A percentile compares a stretch with the other conserved stretches of the same genome.
Evolutionary conservation across 2,888 invertebrate species (phyloP).

Genomic region (Chloromyia formosa): DNA sequence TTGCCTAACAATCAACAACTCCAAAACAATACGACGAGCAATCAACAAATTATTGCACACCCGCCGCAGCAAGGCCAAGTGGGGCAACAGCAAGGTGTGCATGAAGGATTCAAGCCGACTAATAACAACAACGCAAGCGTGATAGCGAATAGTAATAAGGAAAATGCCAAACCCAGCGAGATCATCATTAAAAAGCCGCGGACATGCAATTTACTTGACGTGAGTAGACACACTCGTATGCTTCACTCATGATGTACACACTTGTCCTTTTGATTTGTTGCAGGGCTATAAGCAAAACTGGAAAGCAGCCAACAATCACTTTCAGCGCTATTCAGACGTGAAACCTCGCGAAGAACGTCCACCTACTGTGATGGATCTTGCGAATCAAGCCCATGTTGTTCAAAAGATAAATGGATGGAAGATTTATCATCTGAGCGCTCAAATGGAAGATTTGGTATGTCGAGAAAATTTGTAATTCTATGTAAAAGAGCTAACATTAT

Average conservation of each 20-base stretch:
- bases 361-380: constrained; percentile 86
- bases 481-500: not conserved
- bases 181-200: constrained; percentile 61
- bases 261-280: constrained; percentile 56
- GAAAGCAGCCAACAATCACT: constrained; percentile 80
- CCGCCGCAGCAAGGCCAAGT: not conserved
- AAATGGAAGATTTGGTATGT: constrained; percentile 89
- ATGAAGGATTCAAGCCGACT: constrained; percentile 25
- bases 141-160: constrained; percentile 57
- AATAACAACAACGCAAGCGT: constrained; percentile 37
- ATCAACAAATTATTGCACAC: constrained; percentile 16
- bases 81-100: constrained; percentile 2
- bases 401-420: constrained; percentile 96
- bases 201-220: constrained; percentile 60
- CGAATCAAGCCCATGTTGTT: constrained; percentile 85
- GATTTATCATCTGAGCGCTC: constrained; percentile 88
- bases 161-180: constrained; percentile 62
- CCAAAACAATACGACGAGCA: constrained; percentile 53
- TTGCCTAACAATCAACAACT: constrained; percentile 37
- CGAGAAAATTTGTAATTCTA: constrained; percentile 10
- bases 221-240: constrained; percentile 51
- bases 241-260: not conserved
- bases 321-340: constrained; percentile 81
- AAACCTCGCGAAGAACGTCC: constrained; percentile 87
- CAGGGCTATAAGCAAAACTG: constrained; percentile 74